These are phyloP conservation scores for Abramis brama DNA, from an alignment of 2,113 vertebrate genomes.

Conservation along the genomic window DNA sequence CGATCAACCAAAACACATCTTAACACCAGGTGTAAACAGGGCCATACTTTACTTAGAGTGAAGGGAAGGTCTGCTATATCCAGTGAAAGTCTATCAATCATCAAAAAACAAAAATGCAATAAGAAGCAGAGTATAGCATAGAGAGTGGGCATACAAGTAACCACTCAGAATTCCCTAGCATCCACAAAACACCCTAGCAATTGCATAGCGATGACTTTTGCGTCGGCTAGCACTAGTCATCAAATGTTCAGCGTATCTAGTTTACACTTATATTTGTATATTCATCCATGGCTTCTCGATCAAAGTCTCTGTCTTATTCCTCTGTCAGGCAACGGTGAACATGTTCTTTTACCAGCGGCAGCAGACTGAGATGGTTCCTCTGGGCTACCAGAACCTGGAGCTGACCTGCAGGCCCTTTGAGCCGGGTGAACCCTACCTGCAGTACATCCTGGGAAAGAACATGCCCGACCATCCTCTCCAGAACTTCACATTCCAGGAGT, in stretches of 20 bases:
- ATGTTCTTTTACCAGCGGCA: slow-evolving; percentile 82
- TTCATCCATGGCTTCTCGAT: not conserved
- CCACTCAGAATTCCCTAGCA: not conserved
- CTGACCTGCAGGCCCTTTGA: slow-evolving; percentile 81
- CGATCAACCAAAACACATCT: too few relatives aligned
- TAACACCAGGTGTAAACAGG: too few relatives aligned
- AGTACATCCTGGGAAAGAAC: slow-evolving; percentile 75
- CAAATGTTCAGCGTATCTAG: too few relatives aligned
- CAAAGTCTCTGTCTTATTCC: not conserved
- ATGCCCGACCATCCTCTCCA: slow-evolving; percentile 65
- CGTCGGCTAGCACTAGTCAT: too few relatives aligned
- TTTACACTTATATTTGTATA: not conserved
- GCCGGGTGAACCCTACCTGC: slow-evolving; percentile 83
- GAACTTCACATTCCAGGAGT: slow-evolving; percentile 81
- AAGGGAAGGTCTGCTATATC: not conserved
- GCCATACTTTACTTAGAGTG: not conserved
- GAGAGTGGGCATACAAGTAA: not conserved
- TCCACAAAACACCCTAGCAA: not conserved
- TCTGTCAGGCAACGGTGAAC: slow-evolving; percentile 84
- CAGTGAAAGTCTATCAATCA: not conserved
- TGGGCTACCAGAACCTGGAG: slow-evolving; percentile 78
- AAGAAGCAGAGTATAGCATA: not conserved
- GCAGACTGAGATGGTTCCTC: slow-evolving; percentile 80
- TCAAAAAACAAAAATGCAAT: too few relatives aligned
- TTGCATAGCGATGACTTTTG: not conserved